These are phyloP conservation scores for Sander lucioperca DNA, from an alignment of 2,113 vertebrate species.

Conservation along the genomic window DNA sequence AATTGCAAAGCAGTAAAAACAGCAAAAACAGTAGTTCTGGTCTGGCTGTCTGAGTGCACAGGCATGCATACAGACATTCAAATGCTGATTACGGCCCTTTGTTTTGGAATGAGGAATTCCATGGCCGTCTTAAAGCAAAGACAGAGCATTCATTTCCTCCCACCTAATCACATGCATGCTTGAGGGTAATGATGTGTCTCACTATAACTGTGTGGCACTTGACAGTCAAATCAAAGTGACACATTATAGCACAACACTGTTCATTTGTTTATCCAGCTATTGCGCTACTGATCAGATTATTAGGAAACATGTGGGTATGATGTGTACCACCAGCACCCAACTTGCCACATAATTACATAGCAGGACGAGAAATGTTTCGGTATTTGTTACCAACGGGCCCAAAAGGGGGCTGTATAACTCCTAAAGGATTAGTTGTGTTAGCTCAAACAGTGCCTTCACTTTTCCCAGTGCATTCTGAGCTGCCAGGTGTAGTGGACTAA, in stretches of 20 bases:
- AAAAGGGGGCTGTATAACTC: neutral
- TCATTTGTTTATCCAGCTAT: neutral
- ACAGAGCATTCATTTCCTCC: neutral
- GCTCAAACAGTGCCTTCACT: neutral
- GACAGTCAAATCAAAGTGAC: slow-evolving; percentile 26
- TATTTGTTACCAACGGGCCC: slow-evolving; percentile 1
- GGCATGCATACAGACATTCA: slow-evolving; percentile 2
- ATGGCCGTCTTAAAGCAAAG: neutral
- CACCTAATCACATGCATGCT: neutral
- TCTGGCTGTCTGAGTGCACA: neutral
- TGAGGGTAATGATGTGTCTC: slow-evolving; percentile 5
- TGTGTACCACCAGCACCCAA: neutral
- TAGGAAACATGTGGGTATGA: neutral
- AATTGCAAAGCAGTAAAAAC: neutral
- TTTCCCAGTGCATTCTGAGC: neutral
- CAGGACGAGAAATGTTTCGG: too few relatives aligned
- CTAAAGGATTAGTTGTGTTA: neutral
- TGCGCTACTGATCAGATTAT: neutral
- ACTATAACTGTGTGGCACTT: neutral
- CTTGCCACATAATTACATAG: neutral
- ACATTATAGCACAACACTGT: neutral
- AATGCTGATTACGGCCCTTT: neutral
- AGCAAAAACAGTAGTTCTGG: neutral
- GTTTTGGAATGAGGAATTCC: neutral
- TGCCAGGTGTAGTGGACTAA: neutral